These are phyloP conservation scores for Altica lythri DNA, from an alignment of 2,888 invertebrate genomes.

Conservation along the genomic window DNA sequence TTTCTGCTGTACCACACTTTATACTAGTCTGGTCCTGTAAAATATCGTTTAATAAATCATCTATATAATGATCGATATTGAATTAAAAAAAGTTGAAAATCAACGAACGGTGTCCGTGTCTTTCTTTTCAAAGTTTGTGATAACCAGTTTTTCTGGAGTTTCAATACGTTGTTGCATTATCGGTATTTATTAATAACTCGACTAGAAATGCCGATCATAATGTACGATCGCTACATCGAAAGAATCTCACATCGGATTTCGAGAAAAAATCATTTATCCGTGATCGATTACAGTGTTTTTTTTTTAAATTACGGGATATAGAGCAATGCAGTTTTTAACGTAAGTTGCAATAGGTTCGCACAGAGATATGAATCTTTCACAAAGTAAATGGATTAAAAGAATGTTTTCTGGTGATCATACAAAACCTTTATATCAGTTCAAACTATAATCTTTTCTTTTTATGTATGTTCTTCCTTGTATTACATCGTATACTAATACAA, in stretches of 20 bases:
- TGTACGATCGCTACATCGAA: constrained; percentile 16
- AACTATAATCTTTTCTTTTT: no score
- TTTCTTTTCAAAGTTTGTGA: constrained; percentile 20
- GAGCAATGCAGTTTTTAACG: no score
- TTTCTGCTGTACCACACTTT: no score
- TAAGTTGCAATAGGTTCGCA: no score
- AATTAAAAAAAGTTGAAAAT: constrained; percentile 23
- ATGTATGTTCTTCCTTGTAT: no score
- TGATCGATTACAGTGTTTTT: constrained; percentile 17
- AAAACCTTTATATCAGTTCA: no score
- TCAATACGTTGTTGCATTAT: constrained; percentile 22
- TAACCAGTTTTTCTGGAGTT: constrained; percentile 27
- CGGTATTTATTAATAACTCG: constrained; percentile 29
- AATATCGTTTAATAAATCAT: constrained; percentile 26
- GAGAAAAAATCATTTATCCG: constrained; percentile 17
- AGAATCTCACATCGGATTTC: constrained; percentile 19
- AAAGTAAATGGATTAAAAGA: no score
- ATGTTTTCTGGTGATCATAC: no score
- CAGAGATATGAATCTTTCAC: no score
- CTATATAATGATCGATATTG: constrained; percentile 27
- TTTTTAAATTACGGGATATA: constrained; percentile 2
- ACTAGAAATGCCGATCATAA: constrained; percentile 24
- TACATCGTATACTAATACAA: no score
- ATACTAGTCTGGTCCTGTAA: constrained; percentile 6
- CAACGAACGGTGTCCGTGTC: constrained; percentile 26